Percentiles rank a stretch among this genome's conserved stretches.
Conservation (phyloP, 2,113 vertebrate genomes). For the human region DNA sequence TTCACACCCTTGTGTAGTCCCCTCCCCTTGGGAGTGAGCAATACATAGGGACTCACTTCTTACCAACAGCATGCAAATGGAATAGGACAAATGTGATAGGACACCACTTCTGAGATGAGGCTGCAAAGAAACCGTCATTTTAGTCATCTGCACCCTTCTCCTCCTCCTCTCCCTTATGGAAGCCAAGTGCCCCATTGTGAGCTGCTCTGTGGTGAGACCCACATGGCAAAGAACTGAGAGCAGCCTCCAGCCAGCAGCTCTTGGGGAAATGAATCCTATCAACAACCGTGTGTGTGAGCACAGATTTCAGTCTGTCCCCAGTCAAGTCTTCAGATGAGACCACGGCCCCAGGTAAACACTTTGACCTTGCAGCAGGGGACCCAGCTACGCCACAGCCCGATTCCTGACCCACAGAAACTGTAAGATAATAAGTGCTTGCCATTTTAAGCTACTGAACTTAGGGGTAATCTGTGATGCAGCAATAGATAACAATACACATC, state of each 20-base stretch:
- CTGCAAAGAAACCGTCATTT: background rate
- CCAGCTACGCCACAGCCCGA: background rate
- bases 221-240: background rate
- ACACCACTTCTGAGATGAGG: background rate
- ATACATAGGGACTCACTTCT: background rate
- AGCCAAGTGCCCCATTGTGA: background rate
- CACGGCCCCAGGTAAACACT: rapidly evolving
- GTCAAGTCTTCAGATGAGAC: background rate
- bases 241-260: background rate
- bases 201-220: background rate
- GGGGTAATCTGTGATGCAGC: background rate
- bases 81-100: background rate
- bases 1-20: background rate
- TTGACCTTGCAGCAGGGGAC: background rate
- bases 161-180: background rate
- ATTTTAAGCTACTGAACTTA: background rate
- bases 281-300: rapidly evolving
- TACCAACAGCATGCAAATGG: background rate
- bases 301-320: background rate
- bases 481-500: background rate
- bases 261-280: background rate
- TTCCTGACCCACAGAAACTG: background rate
- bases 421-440: background rate
- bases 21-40: background rate
- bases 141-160: background rate